phyloP scores from a whole-genome alignment of 2,797 vertebrate species.

The Lycodopsis pacificus region DNA sequence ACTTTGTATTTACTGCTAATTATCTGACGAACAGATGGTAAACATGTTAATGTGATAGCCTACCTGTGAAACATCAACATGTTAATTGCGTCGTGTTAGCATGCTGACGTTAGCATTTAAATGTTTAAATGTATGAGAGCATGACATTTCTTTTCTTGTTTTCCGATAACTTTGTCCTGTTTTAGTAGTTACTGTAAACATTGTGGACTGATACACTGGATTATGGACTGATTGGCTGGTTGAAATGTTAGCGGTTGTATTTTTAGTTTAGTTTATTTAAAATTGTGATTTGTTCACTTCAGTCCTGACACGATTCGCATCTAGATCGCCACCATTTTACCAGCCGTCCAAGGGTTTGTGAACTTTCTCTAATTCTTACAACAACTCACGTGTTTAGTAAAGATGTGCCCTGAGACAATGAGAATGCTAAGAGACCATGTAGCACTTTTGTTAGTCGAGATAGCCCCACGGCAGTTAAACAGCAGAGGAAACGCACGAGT shows the following conservation, averaged over 20 bases:
- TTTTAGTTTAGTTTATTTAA: background rate
- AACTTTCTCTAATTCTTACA: background rate
- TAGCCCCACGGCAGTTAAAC: conserved; percentile 10
- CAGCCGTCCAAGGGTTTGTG: background rate
- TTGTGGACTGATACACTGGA: background rate
- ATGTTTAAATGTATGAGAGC: background rate
- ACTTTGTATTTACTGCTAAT: background rate
- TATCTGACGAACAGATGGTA: background rate
- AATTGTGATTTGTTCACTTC: background rate
- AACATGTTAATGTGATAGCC: background rate
- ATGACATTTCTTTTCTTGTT: background rate
- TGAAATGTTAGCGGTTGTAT: background rate
- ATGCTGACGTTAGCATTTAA: background rate
- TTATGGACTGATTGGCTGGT: background rate
- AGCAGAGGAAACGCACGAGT: background rate
- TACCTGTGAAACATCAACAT: background rate
- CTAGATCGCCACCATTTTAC: background rate
- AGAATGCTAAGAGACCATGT: background rate
- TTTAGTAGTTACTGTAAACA: background rate
- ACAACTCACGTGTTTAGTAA: background rate
- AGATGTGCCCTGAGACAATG: conserved; percentile 1
- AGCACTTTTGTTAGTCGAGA: background rate
- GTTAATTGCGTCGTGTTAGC: background rate
- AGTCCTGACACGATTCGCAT: background rate
- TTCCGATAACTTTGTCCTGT: background rate